phyloP scores from a whole-genome alignment of 2,888 invertebrate species.

The Melinaea menophilus region DNA sequence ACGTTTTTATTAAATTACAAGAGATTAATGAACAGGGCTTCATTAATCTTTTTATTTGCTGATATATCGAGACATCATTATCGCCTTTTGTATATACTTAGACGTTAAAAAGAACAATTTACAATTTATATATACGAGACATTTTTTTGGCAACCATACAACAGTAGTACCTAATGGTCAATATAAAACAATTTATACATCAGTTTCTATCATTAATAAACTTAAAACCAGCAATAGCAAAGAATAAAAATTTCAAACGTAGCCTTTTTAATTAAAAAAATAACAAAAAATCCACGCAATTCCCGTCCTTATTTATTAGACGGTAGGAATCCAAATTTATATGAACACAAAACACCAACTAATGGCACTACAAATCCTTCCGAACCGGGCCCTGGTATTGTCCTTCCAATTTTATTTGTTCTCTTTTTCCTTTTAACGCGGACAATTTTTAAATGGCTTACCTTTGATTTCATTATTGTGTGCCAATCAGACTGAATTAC shows the following conservation, averaged over 20 bases:
- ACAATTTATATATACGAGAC: no score
- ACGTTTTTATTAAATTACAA: slow-evolving; percentile 20
- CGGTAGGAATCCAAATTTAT: slow-evolving; percentile 6
- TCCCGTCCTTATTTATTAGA: slow-evolving; percentile 1
- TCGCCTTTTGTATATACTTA: slow-evolving; percentile 5
- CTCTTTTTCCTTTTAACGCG: slow-evolving; percentile 70
- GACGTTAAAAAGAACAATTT: no score
- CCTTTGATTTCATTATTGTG: slow-evolving; percentile 78
- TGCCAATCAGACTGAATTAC: slow-evolving; percentile 78
- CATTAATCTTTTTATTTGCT: slow-evolving; percentile 7
- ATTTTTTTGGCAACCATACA: no score
- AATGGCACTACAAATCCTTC: slow-evolving; percentile 74
- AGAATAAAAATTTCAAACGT: slow-evolving; percentile 2
- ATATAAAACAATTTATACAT: no score
- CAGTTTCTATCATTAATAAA: background rate
- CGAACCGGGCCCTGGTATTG: slow-evolving; percentile 68
- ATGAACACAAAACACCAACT: slow-evolving; percentile 42
- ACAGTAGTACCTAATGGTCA: no score
- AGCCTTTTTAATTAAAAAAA: slow-evolving; percentile 1
- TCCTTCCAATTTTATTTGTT: slow-evolving; percentile 67
- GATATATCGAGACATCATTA: slow-evolving; percentile 11
- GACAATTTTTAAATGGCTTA: slow-evolving; percentile 76
- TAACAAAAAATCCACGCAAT: background rate
- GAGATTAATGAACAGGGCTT: slow-evolving; percentile 13
- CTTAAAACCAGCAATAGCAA: background rate